phyloP scores from a whole-genome alignment of 2,113 vertebrate species.

The Aphelocoma coerulescens region DNA sequence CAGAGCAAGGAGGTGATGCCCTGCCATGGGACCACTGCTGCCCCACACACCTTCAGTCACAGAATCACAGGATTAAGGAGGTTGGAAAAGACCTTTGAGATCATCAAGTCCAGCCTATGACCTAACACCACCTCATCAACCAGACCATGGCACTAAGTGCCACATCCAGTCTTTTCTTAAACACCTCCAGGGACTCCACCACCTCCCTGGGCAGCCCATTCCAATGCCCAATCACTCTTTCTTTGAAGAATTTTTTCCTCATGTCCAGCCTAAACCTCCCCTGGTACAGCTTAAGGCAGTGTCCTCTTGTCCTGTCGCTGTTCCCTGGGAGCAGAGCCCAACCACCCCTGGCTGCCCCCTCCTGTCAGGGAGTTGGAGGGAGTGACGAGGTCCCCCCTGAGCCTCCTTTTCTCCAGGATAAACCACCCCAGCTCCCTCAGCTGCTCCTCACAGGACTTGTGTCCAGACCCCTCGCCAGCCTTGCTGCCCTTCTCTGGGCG shows the following conservation, averaged over 20 bases:
- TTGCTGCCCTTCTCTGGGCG: not conserved
- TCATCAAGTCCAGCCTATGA: not conserved
- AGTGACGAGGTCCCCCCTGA: not conserved
- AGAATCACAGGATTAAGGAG: accelerated
- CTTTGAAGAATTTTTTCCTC: not conserved
- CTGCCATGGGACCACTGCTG: not conserved
- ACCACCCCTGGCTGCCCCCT: not conserved
- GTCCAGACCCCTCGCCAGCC: not conserved
- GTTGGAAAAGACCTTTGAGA: not conserved
- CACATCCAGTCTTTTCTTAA: not conserved
- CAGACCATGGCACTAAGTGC: not conserved
- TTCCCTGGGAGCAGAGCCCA: not conserved
- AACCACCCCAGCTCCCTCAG: not conserved
- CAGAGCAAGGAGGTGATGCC: not conserved
- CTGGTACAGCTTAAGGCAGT: not conserved
- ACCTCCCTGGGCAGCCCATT: not conserved
- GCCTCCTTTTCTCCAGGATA: not conserved
- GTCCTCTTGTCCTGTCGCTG: accelerated
- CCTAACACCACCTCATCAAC: not conserved
- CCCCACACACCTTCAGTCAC: not conserved
- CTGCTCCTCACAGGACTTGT: not conserved
- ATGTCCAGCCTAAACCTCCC: not conserved
- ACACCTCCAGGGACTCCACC: not conserved
- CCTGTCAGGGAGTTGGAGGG: not conserved
- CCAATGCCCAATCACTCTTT: not conserved